phyloP scores from a whole-genome alignment of 2,113 vertebrate genomes.

The Laterallus jamaicensis region DNA sequence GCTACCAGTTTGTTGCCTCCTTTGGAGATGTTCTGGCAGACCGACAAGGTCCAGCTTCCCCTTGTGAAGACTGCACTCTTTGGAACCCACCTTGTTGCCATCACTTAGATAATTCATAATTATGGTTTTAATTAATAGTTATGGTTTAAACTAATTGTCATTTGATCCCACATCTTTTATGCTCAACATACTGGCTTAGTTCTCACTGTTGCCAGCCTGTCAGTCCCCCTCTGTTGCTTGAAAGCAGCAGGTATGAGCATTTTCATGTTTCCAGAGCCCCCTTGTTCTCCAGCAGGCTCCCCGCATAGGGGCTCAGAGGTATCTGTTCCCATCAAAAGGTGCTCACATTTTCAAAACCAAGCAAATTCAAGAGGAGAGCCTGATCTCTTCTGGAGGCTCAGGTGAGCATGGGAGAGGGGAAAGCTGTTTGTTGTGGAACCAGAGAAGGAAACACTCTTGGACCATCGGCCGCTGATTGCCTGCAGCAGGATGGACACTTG shows the following conservation, averaged over 20 bases:
- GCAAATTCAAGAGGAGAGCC: background rate
- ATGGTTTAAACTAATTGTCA: background rate
- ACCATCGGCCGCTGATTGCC: background rate
- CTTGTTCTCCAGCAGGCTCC: background rate
- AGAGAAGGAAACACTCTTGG: background rate
- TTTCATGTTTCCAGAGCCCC: background rate
- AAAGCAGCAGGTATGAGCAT: background rate
- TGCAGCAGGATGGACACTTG: background rate
- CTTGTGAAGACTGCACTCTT: background rate
- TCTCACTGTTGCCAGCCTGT: background rate
- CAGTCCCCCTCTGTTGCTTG: fast-evolving
- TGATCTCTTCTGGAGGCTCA: background rate
- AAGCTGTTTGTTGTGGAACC: background rate
- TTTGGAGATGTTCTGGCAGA: background rate
- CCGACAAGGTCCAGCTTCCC: background rate
- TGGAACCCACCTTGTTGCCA: background rate
- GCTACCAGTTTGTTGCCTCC: background rate
- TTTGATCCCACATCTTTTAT: background rate
- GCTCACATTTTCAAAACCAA: background rate
- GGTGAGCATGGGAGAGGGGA: background rate
- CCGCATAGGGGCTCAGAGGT: background rate
- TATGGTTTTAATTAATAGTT: background rate
- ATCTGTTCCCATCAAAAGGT: background rate
- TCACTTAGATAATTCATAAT: background rate
- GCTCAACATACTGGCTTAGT: background rate